phyloP scores from a whole-genome alignment of 2,113 vertebrate species.

The Triplophysa siluroides region DNA sequence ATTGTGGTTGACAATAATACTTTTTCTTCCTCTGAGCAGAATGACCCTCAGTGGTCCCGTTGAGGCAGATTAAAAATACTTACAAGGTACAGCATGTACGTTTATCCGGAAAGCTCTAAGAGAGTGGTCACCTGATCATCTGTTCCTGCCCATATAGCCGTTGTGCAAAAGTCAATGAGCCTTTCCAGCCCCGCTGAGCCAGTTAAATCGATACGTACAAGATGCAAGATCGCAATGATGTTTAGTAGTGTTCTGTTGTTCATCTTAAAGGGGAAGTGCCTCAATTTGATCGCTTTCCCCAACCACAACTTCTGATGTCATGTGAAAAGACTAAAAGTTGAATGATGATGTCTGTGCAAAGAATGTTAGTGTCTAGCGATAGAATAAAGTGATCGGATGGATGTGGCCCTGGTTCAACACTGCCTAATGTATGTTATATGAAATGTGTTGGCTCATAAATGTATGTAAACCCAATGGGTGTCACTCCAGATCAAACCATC shows the following conservation, averaged over 20 bases:
- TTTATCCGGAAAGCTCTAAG: not conserved
- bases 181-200: constrained; percentile 43
- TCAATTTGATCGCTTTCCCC: not conserved
- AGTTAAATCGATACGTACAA: not conserved
- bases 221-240: not conserved
- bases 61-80: not conserved
- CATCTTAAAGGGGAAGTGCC: not conserved
- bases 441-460: constrained; percentile 1
- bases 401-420: not conserved
- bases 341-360: not conserved
- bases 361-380: too few species aligned
- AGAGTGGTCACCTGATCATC: constrained; percentile 22
- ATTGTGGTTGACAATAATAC: constrained; percentile 4
- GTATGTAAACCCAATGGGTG: constrained; percentile 19
- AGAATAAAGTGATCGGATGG: too few species aligned
- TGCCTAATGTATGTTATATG: not conserved
- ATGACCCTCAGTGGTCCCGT: not conserved
- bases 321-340: not conserved
- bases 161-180: constrained; percentile 1
- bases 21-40: constrained; percentile 6
- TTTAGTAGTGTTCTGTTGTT: not conserved
- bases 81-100: not conserved
- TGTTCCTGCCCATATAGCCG: constrained; percentile 24
- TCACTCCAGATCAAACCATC: not conserved
- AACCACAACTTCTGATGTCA: not conserved